These are phyloP conservation scores for Labrus mixtus DNA, from an alignment of 2,113 vertebrate species.

Conservation along the genomic window DNA sequence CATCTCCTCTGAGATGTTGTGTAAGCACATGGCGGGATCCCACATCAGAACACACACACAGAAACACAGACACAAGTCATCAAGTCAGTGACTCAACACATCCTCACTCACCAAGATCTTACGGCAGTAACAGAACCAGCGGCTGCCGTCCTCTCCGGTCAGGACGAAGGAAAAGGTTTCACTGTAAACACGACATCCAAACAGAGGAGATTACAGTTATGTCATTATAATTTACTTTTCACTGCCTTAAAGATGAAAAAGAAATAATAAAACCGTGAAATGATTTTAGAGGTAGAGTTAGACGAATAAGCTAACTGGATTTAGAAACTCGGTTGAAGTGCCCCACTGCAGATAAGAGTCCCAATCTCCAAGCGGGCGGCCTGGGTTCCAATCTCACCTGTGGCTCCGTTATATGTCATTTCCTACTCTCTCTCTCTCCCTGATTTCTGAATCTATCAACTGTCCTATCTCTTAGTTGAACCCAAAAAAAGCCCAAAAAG, in stretches of 20 bases:
- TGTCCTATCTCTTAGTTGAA: no score
- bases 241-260: background rate
- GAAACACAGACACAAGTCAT: conserved; percentile 62
- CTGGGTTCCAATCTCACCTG: no score
- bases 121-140: conserved; percentile 98
- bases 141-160: conserved; percentile 96
- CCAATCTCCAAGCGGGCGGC: no score
- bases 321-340: no score
- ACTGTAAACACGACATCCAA: conserved; percentile 75
- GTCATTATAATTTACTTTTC: background rate
- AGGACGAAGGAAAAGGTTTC: conserved; percentile 98
- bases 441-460: no score
- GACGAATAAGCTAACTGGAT: no score
- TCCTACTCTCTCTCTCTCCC: no score
- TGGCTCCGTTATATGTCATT: no score
- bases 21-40: conserved; percentile 53
- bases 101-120: conserved; percentile 93
- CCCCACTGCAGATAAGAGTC: no score
- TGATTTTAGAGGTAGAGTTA: no score
- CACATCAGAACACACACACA: conserved; percentile 47
- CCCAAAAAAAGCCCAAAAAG: no score
- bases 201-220: conserved; percentile 1
- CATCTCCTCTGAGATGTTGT: conserved; percentile 58
- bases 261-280: background rate
- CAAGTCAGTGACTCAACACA: conserved; percentile 17